Conservation (phyloP, 2,113 vertebrate species). For the Athene cunicularia region DNA sequence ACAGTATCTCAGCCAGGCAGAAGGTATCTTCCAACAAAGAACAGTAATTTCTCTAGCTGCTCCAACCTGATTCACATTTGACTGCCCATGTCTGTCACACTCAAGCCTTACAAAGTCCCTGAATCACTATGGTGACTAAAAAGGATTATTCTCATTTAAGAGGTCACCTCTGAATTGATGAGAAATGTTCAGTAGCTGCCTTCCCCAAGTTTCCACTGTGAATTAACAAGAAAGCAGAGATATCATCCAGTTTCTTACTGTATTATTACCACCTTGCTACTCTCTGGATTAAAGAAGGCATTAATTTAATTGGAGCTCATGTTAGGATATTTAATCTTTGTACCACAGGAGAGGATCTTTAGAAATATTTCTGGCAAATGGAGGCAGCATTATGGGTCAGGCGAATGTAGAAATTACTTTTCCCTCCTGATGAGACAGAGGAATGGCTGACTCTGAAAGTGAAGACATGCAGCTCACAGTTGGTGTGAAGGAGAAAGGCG, state of each 20-base stretch:
- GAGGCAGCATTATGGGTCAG: neutral
- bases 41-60: neutral
- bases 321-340: neutral
- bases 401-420: neutral
- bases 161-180: neutral
- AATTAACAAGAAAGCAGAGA: neutral
- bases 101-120: neutral
- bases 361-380: neutral
- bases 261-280: neutral
- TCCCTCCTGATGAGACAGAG: neutral
- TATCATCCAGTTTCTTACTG: neutral
- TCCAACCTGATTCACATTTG: neutral
- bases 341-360: neutral
- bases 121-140: neutral
- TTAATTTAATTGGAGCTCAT: neutral
- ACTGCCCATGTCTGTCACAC: neutral
- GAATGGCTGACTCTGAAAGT: neutral
- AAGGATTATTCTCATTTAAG: slow-evolving; percentile 14
- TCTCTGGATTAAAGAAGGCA: neutral
- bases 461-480: neutral
- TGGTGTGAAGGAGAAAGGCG: neutral
- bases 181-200: neutral
- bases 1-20: neutral
- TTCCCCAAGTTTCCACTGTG: neutral
- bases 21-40: neutral